These are phyloP conservation scores for Ophthalmolycus amberensis DNA, from an alignment of 2,113 vertebrate genomes.

Conservation along the genomic window DNA sequence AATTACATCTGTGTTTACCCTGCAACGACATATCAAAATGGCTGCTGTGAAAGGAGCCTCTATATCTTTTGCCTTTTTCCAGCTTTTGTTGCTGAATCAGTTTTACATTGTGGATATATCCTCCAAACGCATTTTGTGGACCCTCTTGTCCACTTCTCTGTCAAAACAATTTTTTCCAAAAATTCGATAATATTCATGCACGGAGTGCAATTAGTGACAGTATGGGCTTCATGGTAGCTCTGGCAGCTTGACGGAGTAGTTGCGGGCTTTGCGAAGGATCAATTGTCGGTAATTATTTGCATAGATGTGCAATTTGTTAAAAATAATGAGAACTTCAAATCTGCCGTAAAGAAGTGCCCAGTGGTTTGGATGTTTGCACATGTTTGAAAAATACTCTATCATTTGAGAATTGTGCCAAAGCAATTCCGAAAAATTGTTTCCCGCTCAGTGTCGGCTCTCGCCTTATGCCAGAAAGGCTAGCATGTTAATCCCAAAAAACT, in stretches of 20 bases:
- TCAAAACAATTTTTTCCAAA: neutral
- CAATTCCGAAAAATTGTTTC: neutral
- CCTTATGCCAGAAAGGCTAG: conserved; percentile 29
- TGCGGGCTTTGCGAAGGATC: neutral
- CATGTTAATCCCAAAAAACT: conserved; percentile 63
- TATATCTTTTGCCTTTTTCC: neutral
- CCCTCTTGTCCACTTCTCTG: neutral
- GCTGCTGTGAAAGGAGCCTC: neutral
- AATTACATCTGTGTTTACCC: neutral
- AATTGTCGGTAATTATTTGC: neutral
- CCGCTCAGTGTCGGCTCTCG: conserved; percentile 39
- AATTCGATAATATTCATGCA: too few relatives aligned
- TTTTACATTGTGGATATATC: neutral
- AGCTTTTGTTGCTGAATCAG: neutral
- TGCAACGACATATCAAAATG: neutral
- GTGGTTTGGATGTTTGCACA: neutral
- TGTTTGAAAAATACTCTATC: neutral
- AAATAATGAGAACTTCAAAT: neutral
- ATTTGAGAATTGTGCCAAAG: neutral
- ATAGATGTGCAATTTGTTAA: neutral
- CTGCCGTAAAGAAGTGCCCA: neutral
- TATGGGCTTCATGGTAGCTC: neutral
- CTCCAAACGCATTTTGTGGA: neutral
- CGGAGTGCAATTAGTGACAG: neutral
- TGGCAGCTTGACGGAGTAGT: neutral